Conservation (phyloP, 2,797 vertebrate species). For the Sebastes diploproa region DNA sequence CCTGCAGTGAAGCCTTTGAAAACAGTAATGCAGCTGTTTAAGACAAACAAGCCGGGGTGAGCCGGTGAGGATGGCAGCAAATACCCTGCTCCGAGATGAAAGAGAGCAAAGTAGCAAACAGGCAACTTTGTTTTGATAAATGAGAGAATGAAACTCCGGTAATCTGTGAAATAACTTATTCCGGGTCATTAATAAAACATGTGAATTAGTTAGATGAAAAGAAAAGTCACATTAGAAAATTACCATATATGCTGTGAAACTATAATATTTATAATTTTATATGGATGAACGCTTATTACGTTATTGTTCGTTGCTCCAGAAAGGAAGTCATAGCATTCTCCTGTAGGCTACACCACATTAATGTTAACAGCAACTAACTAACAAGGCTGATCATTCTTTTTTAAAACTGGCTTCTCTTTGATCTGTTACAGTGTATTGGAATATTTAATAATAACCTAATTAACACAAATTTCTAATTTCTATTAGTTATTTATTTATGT, state of each 20-base stretch:
- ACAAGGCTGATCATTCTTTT: background rate
- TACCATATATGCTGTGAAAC: constrained; percentile 14
- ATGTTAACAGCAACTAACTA: background rate
- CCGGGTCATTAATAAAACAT: constrained; percentile 64
- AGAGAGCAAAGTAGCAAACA: constrained; percentile 45
- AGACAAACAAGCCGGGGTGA: constrained; percentile 29
- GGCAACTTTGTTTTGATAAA: constrained; percentile 63
- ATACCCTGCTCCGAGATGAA: constrained; percentile 40
- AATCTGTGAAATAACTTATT: constrained; percentile 68
- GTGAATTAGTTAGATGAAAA: constrained; percentile 51
- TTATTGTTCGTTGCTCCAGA: constrained; percentile 10
- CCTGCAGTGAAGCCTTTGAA: constrained; percentile 30
- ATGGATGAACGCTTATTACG: constrained; percentile 22
- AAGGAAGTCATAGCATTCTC: background rate
- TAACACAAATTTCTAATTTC: background rate
- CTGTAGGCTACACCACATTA: background rate
- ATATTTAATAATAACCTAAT: background rate
- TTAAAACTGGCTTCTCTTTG: background rate
- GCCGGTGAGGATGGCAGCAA: background rate
- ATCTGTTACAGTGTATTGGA: background rate
- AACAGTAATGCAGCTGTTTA: constrained; percentile 33
- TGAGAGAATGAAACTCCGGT: constrained; percentile 53
- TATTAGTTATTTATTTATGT: background rate
- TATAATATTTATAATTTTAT: background rate
- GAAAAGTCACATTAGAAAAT: constrained; percentile 36